Conservation (phyloP, 2,888 invertebrate species). For the Melieria crassipennis region DNA sequence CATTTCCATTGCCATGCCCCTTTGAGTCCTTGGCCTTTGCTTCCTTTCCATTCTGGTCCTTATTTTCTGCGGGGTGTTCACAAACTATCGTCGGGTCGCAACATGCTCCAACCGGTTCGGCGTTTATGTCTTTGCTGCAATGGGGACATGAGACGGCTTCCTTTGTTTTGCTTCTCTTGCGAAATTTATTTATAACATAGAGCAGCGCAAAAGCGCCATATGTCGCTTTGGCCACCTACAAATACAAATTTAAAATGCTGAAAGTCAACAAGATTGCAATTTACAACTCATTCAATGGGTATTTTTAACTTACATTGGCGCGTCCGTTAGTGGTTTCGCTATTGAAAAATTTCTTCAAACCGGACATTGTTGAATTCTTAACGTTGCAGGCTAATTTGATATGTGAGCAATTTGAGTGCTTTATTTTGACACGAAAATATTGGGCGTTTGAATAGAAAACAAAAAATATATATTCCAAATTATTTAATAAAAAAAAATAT, state of each 20-base stretch:
- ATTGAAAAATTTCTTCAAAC: conserved; percentile 26
- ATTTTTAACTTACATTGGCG: conserved; percentile 13
- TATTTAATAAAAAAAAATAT: no score
- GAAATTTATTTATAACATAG: conserved; percentile 48
- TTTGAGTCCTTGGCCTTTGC: conserved; percentile 7
- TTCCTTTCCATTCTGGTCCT: conserved; percentile 11
- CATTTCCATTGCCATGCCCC: background rate
- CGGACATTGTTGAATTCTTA: conserved; percentile 8
- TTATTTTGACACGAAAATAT: background rate
- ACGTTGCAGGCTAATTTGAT: background rate
- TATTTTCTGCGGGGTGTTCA: conserved; percentile 40
- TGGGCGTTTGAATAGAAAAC: background rate
- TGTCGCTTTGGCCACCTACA: conserved; percentile 53
- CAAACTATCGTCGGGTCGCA: conserved; percentile 34
- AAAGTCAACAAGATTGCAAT: background rate
- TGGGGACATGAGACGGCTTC: background rate
- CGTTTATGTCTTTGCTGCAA: background rate
- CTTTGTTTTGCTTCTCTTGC: conserved; percentile 28
- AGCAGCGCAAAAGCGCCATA: conserved; percentile 52
- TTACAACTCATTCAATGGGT: background rate
- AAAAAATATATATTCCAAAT: background rate
- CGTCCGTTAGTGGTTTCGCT: conserved; percentile 18
- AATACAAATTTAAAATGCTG: background rate
- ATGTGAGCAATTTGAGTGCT: conserved; percentile 4
- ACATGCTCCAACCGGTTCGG: conserved; percentile 35